Evolutionary conservation across 2,113 vertebrate species (phyloP).

Genomic region (Bubo bubo): DNA sequence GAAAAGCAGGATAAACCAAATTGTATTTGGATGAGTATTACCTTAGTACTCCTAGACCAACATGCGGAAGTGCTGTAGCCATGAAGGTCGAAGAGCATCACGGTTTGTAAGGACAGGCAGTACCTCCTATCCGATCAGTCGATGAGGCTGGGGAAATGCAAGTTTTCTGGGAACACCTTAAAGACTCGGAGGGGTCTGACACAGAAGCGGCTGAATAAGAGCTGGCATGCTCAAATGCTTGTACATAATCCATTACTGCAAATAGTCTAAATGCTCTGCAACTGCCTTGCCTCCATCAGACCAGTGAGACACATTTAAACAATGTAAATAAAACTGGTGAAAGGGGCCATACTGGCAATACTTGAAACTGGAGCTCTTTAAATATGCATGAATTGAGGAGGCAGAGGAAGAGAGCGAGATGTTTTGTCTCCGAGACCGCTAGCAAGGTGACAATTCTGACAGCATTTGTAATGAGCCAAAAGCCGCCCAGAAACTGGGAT

Average conservation of each 20-base stretch:
- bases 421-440: neutral
- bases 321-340: neutral
- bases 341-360: neutral
- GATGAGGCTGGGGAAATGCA: neutral
- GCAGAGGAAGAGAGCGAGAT: neutral
- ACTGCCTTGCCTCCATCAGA: neutral
- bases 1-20: neutral
- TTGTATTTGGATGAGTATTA: neutral
- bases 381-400: accelerated
- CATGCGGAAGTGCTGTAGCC: neutral
- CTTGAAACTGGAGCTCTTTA: neutral
- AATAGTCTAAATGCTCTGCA: neutral
- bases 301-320: neutral
- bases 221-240: neutral
- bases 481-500: neutral
- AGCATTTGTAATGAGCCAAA: neutral
- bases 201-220: neutral
- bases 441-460: neutral
- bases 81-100: neutral
- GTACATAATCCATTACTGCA: neutral
- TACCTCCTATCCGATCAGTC: accelerated
- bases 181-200: neutral
- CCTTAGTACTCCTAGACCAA: neutral
- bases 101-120: neutral
- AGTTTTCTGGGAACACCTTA: neutral